These are phyloP conservation scores for Alentia gelatinosa DNA, from an alignment of 2,888 invertebrate species.

Conservation along the genomic window DNA sequence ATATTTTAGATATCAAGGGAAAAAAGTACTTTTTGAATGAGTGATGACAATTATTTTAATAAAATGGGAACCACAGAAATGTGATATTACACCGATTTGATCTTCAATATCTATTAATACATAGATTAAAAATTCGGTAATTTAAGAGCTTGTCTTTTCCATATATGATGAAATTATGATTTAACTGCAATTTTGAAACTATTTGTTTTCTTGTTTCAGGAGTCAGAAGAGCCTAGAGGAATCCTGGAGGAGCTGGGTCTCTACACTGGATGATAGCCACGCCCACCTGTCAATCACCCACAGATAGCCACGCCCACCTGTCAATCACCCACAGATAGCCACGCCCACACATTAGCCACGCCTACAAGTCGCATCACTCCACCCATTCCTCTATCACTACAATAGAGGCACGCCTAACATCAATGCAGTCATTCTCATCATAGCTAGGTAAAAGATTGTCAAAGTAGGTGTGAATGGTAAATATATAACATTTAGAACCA, in stretches of 20 bases:
- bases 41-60: too few species aligned
- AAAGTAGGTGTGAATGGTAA: too few species aligned
- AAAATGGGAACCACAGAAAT: background rate
- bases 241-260: slow-evolving; percentile 55
- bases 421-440: too few species aligned
- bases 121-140: background rate
- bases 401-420: too few species aligned
- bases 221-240: slow-evolving; percentile 53
- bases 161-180: background rate
- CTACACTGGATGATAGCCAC: slow-evolving; percentile 47
- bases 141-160: background rate
- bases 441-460: too few species aligned
- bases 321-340: background rate
- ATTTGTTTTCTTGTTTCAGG: slow-evolving; percentile 12
- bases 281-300: slow-evolving; percentile 13
- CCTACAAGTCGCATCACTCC: background rate
- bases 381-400: too few species aligned
- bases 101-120: background rate
- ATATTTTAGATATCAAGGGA: too few species aligned
- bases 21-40: too few species aligned
- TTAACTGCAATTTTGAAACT: background rate
- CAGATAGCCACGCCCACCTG: background rate
- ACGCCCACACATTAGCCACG: background rate
- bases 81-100: background rate
- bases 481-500: too few species aligned